Percentiles rank a stretch among this genome's conserved stretches.
phyloP scores from a whole-genome alignment of 1,140 invertebrate species.

The Cydia amplana region DNA sequence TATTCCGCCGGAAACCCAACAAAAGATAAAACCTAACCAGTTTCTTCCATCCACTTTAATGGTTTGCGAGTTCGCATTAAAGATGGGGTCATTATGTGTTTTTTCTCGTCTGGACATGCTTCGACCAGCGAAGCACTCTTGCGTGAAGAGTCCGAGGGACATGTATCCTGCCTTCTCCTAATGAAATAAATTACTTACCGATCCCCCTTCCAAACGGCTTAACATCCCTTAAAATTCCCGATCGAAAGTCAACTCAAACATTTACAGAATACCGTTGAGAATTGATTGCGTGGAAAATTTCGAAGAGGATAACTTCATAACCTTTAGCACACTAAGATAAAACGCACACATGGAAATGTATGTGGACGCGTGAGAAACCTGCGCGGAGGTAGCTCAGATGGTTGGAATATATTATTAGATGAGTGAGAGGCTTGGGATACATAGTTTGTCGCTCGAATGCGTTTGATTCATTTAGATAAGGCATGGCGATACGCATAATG shows the following conservation, averaged over 20 bases:
- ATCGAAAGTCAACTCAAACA: constrained; percentile 33
- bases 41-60: constrained; percentile 55
- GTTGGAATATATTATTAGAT: constrained; percentile 51
- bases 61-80: constrained; percentile 39
- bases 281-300: constrained; percentile 32
- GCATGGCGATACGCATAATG: constrained; percentile 22
- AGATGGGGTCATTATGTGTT: constrained; percentile 45
- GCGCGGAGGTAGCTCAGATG: constrained; percentile 45
- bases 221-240: constrained; percentile 27
- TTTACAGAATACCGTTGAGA: background rate
- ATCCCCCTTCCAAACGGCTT: constrained; percentile 36
- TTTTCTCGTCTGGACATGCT: constrained; percentile 62
- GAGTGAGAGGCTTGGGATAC: constrained; percentile 46
- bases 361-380: constrained; percentile 50
- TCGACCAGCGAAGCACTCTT: constrained; percentile 54
- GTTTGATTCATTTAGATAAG: constrained; percentile 56
- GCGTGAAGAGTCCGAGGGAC: constrained; percentile 70
- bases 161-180: constrained; percentile 72
- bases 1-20: constrained; percentile 31
- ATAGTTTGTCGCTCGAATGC: constrained; percentile 54
- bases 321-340: constrained; percentile 45
- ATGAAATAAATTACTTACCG: constrained; percentile 67
- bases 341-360: constrained; percentile 37
- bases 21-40: constrained; percentile 59
- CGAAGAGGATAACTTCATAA: constrained; percentile 48